Base-by-base conservation (phyloP, 64 coral and sea anemone genomes). In the Stylophora pistillata region DNA sequence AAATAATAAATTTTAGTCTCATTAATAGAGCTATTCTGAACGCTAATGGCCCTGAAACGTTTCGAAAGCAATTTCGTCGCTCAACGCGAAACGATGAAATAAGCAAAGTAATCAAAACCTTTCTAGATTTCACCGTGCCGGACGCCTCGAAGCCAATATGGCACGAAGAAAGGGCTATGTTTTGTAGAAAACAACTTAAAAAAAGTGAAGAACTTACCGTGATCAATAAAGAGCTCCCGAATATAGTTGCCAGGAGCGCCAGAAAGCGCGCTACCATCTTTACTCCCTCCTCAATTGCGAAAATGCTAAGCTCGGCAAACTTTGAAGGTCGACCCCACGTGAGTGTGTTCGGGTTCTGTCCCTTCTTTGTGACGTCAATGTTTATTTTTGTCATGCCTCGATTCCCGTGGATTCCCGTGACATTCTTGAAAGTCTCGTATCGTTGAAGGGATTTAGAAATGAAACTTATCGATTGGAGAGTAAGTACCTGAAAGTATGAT, bases 271-370 rank as follows among this genome's bases (percentile, higher is more conserved):
- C 31, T 34, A 84, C 65, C 10, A 32, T 84, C 62, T 33, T 63
- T 16, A 1, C 15, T 13, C 5, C 26, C 4, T 7, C 31, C 20
- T 21, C 18, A 12, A 23, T 79, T 2, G 20, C 30, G 61, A 70
- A 65, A 63, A 31, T 84, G 58, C 62, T 84, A 26, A 68, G 56
- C 20, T 21, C 23, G 34, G 80, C 56, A 82, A 65, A 2, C 17
- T n/a, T 54, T 64, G 47, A 84, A 27, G 4, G 34, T 68, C 21
- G 62, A 84, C 60, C 80, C 80, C 80, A 84, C 80, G 80, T 84
- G 80, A 84, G 69, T 34, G 62, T 31, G 61, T 23, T 26, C 33
- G 80, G 80, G 65, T 64, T 82, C 69, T 54, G 4, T 62, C 80
- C 16, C 27, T 58, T 84, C 34, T 21, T 1, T 66, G 69, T 84